Conservation (phyloP, 37 sponge, comb jelly and placozoan genomes). For the Lycopodina hypogea region DNA sequence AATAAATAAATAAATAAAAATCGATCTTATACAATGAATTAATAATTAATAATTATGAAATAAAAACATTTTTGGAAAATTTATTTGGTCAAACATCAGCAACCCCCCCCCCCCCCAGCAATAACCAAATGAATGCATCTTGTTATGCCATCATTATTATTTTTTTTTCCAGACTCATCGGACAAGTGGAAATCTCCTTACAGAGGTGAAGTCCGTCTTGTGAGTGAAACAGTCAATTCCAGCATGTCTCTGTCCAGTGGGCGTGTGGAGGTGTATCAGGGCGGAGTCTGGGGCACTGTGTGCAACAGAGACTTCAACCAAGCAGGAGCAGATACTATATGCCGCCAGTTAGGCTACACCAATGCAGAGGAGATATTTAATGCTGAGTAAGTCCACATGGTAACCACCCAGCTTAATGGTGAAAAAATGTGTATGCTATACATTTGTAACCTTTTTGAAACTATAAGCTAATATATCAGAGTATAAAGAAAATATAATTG, state of each 20-base stretch:
- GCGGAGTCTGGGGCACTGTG: conserved; percentile 59
- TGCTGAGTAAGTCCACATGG: conserved; percentile 11
- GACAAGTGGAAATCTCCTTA: conserved; percentile 15
- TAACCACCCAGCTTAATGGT: not conserved
- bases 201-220: conserved; percentile 37
- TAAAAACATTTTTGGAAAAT: no score
- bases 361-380: not conserved
- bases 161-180: not conserved
- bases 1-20: no score
- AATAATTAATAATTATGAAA: no score
- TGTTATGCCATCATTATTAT: no score
- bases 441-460: not conserved
- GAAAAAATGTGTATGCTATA: no score
- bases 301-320: conserved; percentile 42
- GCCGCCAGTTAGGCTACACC: conserved; percentile 61
- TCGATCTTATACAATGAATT: no score
- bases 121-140: no score
- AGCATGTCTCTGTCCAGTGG: conserved; percentile 11
- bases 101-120: no score
- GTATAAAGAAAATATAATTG: no score
- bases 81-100: no score
- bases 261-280: conserved; percentile 37
- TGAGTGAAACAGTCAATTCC: not conserved
- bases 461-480: not conserved
- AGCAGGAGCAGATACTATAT: conserved; percentile 53